These are phyloP conservation scores for Polypedilum vanderplanki DNA, from an alignment of 1,140 invertebrate genomes.

Conservation along the genomic window DNA sequence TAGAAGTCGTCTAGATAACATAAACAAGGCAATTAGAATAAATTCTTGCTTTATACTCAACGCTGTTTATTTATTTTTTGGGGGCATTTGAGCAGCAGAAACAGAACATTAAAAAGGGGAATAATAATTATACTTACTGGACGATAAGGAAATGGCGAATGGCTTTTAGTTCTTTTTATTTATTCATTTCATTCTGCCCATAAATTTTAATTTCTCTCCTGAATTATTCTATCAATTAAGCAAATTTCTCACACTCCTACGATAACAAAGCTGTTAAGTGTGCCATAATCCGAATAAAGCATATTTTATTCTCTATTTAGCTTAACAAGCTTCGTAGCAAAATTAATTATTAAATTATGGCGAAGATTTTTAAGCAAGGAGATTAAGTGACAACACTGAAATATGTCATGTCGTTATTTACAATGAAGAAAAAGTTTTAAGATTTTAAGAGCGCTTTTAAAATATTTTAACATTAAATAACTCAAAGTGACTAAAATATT, in stretches of 20 bases:
- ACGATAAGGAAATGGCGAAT: constrained; percentile 4
- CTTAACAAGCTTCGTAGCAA: neutral
- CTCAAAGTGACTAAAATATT: too few relatives aligned
- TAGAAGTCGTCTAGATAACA: neutral
- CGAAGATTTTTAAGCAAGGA: neutral
- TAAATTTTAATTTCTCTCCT: neutral
- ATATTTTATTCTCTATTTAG: neutral
- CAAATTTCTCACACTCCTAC: neutral
- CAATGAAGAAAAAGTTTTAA: too few relatives aligned
- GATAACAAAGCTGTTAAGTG: neutral
- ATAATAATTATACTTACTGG: constrained; percentile 19
- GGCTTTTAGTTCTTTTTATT: constrained; percentile 19
- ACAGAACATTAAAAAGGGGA: neutral
- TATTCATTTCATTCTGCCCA: neutral
- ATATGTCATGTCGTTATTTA: too few relatives aligned
- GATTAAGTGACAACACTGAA: too few relatives aligned
- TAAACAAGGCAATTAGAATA: constrained; percentile 13
- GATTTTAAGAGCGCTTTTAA: too few relatives aligned
- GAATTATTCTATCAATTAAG: constrained; percentile 8
- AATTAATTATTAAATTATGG: neutral
- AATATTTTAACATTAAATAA: too few relatives aligned
- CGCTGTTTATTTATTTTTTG: neutral
- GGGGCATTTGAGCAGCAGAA: neutral
- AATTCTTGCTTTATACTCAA: neutral
- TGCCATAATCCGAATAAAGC: neutral